Evolutionary conservation across 2,113 vertebrate species (phyloP), one percentile per base, ranked within the genome.

Genomic region (Piliocolobus tephrosceles): DNA sequence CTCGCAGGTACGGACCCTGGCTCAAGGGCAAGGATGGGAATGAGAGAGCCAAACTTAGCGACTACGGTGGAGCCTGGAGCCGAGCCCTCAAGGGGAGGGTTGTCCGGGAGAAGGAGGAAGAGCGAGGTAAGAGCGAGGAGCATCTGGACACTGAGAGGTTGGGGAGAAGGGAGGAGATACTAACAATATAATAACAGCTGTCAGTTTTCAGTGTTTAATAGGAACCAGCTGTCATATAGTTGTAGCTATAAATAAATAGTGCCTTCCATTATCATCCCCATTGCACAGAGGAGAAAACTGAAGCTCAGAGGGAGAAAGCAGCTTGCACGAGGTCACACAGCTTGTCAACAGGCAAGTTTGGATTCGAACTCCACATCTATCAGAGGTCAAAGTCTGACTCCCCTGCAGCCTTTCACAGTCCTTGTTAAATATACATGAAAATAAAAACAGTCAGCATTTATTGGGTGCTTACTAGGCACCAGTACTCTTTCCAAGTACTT

Each of bases 31-130:
- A 98, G 81, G 99, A 99, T 22, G 90, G 91, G 0, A 86, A 25
- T 0, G 98, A 99, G 78, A 97, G 97, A 45, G 90, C 97, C 66
- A 99, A 98, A 91, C 90, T 97, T 0, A 98, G 98, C 2, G 99
- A 99, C 32, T 98, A 99, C n/a, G 93, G 99, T 68, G 98, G 98
- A 82, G 96, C 98, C 90, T 99, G 99, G 99, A 99, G 98, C 97
- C 97, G 99, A 4, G 99, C 98, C 4, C 98, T 99, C 66, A 99
- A 99, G 98, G 98, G 99, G 73, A 99, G 99, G 93, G 98, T 92
- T 16, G 93, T 98, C 94, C 99, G 99, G 9, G 99, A 99, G 91
- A 98, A 99, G 88, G 99, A 99, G 43, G 99, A 99, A 55, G 99
- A 99, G 68, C 98, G 99, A 99, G 99, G 99, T 99, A 98, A 98